Base-by-base conservation (phyloP, 2,113 vertebrate species). In the Apodemus speciosus region DNA sequence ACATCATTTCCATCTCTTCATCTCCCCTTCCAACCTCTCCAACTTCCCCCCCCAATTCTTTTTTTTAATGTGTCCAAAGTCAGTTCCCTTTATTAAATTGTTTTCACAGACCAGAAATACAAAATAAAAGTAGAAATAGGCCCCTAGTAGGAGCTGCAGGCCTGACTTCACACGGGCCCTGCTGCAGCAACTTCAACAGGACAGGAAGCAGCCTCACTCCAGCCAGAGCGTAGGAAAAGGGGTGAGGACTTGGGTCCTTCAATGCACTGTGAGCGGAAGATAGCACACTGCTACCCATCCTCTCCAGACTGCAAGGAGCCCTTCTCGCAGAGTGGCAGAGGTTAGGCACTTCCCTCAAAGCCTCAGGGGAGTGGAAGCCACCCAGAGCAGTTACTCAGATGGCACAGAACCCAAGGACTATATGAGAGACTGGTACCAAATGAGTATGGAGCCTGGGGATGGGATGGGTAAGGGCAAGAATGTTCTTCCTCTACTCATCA, bases 41-140 rank as follows among this genome's bases (percentile, higher is more conserved):
- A 13, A 25, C 35, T 14, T 58, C n/a, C 51, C 6, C 51, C 32
- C 43, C 3, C 3, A 46, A 46, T 46, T 6, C 6, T 46, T 46
- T 46, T 46, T 46, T 46, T 46, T 46, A 4, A 46, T 21, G 49
- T 38, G 84, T 95, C 95, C 97, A 97, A 97, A 97, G 97, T 96
- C 94, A 95, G 71, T 96, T 96, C 97, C 96, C 97, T 98, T 98
- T 97, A 98, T 98, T 98, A 97, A 98, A 97, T 93, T 87, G 92
- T 96, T 91, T 95, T 92, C 97, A 98, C 95, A 6, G 96, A 97
- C 94, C 96, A 96, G 97, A 97, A 97, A 97, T 97, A 97, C 95
- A 98, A 98, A 97, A 98, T 97, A 77, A 96, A 97, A 88, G 84
- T 95, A 90, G 72, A 96, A 96, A 95, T 46, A 46, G 80, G 96